phyloP scores from a whole-genome alignment of 64 coral and sea anemone species.

The Hydrozoanthus tunicans region DNA sequence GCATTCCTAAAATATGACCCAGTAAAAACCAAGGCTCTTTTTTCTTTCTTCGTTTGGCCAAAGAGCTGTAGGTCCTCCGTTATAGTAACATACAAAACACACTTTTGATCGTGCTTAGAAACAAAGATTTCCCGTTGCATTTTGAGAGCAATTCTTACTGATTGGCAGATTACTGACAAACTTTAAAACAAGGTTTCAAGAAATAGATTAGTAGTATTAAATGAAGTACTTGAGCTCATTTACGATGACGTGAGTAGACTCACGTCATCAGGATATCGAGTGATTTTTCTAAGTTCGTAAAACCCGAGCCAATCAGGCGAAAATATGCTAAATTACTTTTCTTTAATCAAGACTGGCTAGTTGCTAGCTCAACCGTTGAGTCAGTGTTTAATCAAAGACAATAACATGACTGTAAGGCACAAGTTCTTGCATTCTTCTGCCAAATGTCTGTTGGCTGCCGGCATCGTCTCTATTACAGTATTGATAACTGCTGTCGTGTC shows the following conservation, averaged over 20 bases:
- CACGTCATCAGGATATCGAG: background rate
- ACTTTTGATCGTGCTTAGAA: no score
- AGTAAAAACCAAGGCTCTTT: no score
- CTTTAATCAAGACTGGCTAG: background rate
- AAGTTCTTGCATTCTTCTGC: background rate
- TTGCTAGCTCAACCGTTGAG: background rate
- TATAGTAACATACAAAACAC: no score
- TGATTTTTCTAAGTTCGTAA: background rate
- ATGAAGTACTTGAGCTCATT: background rate
- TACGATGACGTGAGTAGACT: background rate
- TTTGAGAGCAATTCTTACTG: no score
- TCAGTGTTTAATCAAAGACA: background rate
- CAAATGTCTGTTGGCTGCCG: conserved; percentile 25
- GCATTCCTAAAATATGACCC: no score
- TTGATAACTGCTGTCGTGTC: background rate
- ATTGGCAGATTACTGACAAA: no score
- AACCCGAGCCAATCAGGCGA: background rate
- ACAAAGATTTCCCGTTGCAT: no score
- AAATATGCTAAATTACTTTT: background rate
- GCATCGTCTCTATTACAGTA: background rate
- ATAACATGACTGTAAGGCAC: conserved; percentile 12
- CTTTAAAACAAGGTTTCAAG: no score
- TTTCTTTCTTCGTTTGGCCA: no score
- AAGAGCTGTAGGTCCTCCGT: no score
- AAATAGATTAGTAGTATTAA: background rate